Conservation (phyloP, 2,113 vertebrate genomes). For the Pelecanus crispus region DNA sequence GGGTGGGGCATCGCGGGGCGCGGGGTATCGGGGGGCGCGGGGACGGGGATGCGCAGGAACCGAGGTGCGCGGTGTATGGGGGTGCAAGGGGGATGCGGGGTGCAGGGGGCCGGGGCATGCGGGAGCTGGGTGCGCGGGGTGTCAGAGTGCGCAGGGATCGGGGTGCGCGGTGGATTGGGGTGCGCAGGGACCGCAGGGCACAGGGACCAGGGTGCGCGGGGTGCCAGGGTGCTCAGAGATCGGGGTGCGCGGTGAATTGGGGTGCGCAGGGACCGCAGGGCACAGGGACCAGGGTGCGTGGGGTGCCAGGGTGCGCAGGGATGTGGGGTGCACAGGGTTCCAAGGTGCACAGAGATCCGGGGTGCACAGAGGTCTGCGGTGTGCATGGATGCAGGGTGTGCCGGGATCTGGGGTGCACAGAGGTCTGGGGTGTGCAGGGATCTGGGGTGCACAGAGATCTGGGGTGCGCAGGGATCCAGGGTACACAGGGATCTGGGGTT, state of each 20-base stretch:
- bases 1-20: too few relatives aligned
- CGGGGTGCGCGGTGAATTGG: too few relatives aligned
- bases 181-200: too few relatives aligned
- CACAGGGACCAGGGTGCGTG: not conserved
- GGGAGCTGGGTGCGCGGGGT: too few relatives aligned
- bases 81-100: not conserved
- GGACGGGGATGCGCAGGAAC: too few relatives aligned
- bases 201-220: not conserved
- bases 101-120: not conserved
- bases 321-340: too few relatives aligned
- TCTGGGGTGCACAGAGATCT: too few relatives aligned
- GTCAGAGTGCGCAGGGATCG: too few relatives aligned
- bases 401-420: not conserved
- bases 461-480: not conserved
- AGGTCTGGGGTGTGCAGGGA: too few relatives aligned
- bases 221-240: not conserved
- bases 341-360: too few relatives aligned
- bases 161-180: not conserved
- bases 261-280: not conserved
- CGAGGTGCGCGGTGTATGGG: not conserved
- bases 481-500: not conserved
- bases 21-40: not conserved
- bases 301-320: not conserved
- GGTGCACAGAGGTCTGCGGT: too few relatives aligned
- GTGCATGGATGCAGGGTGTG: too few relatives aligned